Conservation (phyloP, 2,113 vertebrate genomes). For the Alouatta palliata region DNA sequence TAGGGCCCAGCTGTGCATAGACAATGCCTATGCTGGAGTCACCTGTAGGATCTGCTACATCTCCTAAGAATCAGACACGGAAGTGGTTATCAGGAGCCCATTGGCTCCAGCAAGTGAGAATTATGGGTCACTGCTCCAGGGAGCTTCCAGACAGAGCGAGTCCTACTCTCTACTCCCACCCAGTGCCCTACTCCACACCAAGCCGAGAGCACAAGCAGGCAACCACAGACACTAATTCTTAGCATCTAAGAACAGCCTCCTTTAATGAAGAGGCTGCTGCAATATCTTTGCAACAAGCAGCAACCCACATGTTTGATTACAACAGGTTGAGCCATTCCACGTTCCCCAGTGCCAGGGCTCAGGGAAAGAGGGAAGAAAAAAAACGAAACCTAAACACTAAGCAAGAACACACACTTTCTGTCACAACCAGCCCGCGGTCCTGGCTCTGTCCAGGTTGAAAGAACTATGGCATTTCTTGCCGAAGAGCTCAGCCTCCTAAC, state of each 20-base stretch:
- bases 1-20: background rate
- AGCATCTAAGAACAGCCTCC: constrained; percentile 71
- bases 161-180: background rate
- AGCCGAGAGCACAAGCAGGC: background rate
- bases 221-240: constrained; percentile 52
- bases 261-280: constrained; percentile 86
- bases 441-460: background rate
- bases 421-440: background rate
- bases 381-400: constrained; percentile 54
- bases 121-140: background rate
- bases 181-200: background rate
- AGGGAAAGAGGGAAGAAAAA: constrained; percentile 51
- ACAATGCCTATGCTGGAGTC: background rate
- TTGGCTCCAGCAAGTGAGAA: background rate
- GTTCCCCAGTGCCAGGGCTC: constrained; percentile 84
- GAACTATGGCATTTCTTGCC: constrained; percentile 5
- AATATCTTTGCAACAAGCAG: constrained; percentile 86
- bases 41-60: background rate
- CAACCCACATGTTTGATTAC: constrained; percentile 85
- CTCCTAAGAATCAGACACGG: background rate
- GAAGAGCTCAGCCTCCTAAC: background rate
- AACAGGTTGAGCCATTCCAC: constrained; percentile 84
- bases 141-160: background rate
- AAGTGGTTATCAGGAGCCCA: background rate
- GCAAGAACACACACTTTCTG: constrained; percentile 64